Conservation (phyloP, 2,113 vertebrate species). For the Nibea albiflora region DNA sequence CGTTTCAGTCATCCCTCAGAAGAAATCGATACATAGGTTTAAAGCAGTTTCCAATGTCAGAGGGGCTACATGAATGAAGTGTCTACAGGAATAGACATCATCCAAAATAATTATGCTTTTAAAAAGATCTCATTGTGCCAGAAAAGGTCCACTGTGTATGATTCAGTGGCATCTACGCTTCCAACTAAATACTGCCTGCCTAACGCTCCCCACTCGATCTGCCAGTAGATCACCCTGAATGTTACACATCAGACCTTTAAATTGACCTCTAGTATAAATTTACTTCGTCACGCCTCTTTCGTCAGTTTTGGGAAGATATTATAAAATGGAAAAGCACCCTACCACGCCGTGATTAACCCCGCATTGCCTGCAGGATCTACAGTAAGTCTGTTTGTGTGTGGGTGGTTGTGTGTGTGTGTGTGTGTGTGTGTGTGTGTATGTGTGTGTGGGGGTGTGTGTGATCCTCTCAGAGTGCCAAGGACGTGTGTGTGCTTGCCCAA, state of each 20-base stretch:
- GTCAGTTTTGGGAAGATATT: constrained; percentile 39
- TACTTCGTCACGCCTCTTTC: neutral
- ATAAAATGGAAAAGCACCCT: constrained; percentile 48
- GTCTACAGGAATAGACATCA: neutral
- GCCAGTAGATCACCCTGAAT: too few relatives aligned
- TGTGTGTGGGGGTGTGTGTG: constrained; percentile 11
- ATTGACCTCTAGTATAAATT: too few relatives aligned
- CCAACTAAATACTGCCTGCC: too few relatives aligned
- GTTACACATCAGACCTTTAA: neutral
- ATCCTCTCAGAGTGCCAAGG: constrained; percentile 46
- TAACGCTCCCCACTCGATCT: too few relatives aligned
- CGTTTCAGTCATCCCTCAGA: constrained; percentile 51
- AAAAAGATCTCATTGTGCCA: too few relatives aligned
- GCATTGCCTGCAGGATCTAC: constrained; percentile 34
- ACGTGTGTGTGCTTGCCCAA: constrained; percentile 74
- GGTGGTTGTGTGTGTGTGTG: constrained; percentile 27
- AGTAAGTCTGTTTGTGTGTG: constrained; percentile 36
- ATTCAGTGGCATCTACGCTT: too few relatives aligned
- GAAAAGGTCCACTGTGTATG: too few relatives aligned
- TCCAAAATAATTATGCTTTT: too few relatives aligned
- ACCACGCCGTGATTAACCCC: constrained; percentile 54
- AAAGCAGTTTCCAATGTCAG: constrained; percentile 8
- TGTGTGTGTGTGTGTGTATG: neutral
- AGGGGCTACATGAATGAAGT: neutral
- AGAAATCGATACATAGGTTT: constrained; percentile 47